phyloP scores from a whole-genome alignment of 2,113 vertebrate species.

The Hippocampus barbouri region DNA sequence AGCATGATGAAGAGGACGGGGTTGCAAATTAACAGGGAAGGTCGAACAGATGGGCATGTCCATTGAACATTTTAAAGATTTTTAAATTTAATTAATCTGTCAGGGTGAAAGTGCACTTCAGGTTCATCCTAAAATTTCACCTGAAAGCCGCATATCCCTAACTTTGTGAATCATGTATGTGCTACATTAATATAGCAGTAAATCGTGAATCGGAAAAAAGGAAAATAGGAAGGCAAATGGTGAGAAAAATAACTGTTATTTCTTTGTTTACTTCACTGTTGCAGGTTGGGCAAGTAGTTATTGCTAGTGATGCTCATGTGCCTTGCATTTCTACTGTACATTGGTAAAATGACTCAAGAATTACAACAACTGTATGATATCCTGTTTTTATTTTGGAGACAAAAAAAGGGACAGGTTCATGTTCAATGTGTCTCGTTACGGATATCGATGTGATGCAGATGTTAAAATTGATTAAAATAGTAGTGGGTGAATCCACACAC shows the following conservation, averaged over 20 bases:
- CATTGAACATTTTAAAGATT: not conserved
- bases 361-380: not conserved
- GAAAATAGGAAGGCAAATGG: not conserved
- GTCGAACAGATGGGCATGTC: not conserved
- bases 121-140: not conserved
- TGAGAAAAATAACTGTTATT: not conserved
- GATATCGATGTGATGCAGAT: not conserved
- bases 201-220: not conserved
- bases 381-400: not conserved
- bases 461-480: not conserved
- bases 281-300: not conserved
- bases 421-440: not conserved
- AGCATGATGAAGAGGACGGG: not conserved
- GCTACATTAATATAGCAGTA: not conserved
- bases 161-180: not conserved
- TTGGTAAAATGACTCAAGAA: not conserved
- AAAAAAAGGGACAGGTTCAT: not conserved
- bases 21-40: not conserved
- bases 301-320: slow-evolving; percentile 13
- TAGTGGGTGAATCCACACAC: not conserved
- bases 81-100: not conserved
- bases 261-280: not conserved
- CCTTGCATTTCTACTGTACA: slow-evolving; percentile 18
- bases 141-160: not conserved
- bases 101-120: not conserved